phyloP scores from a whole-genome alignment of 2,113 vertebrate species.

The Tupaia tana region DNA sequence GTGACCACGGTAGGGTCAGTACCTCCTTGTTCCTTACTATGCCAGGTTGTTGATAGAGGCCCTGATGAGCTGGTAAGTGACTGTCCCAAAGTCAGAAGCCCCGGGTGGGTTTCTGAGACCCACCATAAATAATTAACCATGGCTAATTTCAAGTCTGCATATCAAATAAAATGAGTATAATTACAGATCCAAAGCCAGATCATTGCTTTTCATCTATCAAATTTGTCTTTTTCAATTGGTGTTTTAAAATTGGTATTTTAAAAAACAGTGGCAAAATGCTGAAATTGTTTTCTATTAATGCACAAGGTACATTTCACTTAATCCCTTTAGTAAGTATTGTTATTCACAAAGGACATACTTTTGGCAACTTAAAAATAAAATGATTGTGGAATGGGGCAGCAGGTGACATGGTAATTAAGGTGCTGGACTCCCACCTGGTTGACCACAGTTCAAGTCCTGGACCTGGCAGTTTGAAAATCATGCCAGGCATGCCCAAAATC shows the following conservation, averaged over 20 bases:
- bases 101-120: not conserved
- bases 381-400: not conserved
- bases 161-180: conserved; percentile 43
- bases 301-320: conserved; percentile 18
- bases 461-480: too few species aligned
- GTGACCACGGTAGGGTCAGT: not conserved
- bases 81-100: conserved; percentile 21
- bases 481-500: too few species aligned
- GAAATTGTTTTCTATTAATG: conserved; percentile 48
- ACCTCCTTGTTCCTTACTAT: conserved; percentile 41
- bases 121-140: not conserved
- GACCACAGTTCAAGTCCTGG: too few species aligned
- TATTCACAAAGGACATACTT: conserved; percentile 40
- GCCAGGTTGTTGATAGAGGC: not conserved
- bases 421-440: too few species aligned
- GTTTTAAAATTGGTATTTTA: conserved; percentile 54
- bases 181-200: conserved; percentile 8
- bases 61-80: not conserved
- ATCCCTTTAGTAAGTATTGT: conserved; percentile 32
- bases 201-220: conserved; percentile 28
- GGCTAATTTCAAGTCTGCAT: conserved; percentile 41
- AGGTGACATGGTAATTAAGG: too few species aligned
- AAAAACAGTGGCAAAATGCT: not conserved
- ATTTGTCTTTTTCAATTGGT: conserved; percentile 33
- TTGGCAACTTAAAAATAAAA: not conserved